Base-by-base conservation (phyloP, 2,888 invertebrate species). In the Eristalis pertinax region DNA sequence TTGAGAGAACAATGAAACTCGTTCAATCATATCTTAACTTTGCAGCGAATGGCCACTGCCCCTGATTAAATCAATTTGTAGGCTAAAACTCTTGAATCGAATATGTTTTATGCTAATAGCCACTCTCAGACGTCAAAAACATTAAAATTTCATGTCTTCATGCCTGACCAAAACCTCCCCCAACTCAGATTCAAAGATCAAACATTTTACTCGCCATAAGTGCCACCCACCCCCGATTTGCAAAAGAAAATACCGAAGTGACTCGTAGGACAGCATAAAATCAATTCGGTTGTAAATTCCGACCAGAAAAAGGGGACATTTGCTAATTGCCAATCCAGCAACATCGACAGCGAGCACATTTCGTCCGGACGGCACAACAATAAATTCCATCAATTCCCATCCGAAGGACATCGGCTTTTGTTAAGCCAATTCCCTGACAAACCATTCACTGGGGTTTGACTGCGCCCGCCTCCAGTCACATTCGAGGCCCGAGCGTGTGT, bases 271-370 rank as follows among this genome's bases (percentile, higher is more conserved):
- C n/a, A 50, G 19, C 50, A 50, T 19, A 50, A 50, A 50, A 50
- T 50, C 50, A 50, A 50, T 19, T 50, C 50, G 4, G 19, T 50
- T n/a, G 50, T 8, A 50, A 50, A 19, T 19, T 50, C 19, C 50
- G 50, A 19, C 38, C 19, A 19, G 32, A 32, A 50, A 43, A 50
- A 50, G 50, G 50, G 72, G 68, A 65, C 73, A 78, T 82, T 86
- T 76, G 32, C 78, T 86, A 82, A 85, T 85, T 85, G 76, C 26
- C 73, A 85, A 73, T 76, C 63, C 78, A 75, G 64, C 67, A 70
- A 82, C 83, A 74, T 60, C 26, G 10, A 60, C 24, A 26, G 3
- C 26, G 60, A 83, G 56, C 70, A 69, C 70, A 67, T 79, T 70
- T 72, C 58, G 60, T 70, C 60, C 65, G 82, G 82, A 60, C 78